phyloP scores from a whole-genome alignment of 2,113 vertebrate genomes.

The Toxotes chatareus region DNA sequence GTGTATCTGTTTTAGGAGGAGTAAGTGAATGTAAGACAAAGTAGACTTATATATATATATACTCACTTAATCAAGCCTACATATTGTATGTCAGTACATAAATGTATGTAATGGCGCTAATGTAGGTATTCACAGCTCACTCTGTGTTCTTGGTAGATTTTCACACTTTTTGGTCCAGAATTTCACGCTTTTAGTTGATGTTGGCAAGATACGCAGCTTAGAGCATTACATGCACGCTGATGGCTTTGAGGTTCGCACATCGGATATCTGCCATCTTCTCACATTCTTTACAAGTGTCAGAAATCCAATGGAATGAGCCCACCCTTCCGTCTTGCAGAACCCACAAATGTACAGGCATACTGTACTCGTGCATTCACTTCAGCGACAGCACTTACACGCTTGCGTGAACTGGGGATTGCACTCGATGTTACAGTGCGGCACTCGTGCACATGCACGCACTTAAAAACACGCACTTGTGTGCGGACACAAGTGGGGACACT shows the following conservation, averaged over 20 bases:
- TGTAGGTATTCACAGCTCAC: slow-evolving; percentile 70
- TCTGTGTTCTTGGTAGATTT: slow-evolving; percentile 71
- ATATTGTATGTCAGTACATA: slow-evolving; percentile 43
- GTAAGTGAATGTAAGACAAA: slow-evolving; percentile 81
- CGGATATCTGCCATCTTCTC: slow-evolving; percentile 76
- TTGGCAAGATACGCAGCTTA: slow-evolving; percentile 70
- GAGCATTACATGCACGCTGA: slow-evolving; percentile 73
- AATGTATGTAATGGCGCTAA: slow-evolving; percentile 63
- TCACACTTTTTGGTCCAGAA: slow-evolving; percentile 74
- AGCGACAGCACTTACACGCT: slow-evolving; percentile 31
- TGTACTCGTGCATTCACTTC: slow-evolving; percentile 44
- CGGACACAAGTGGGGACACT: slow-evolving; percentile 48
- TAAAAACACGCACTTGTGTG: slow-evolving; percentile 29
- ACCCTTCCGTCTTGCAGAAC: slow-evolving; percentile 54
- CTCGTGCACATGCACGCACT: slow-evolving; percentile 45
- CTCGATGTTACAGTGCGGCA: slow-evolving; percentile 13
- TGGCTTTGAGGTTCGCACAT: slow-evolving; percentile 78
- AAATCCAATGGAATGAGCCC: slow-evolving; percentile 68
- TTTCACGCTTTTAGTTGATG: slow-evolving; percentile 78
- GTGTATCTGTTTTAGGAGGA: slow-evolving; percentile 77
- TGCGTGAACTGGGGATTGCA: slow-evolving; percentile 41
- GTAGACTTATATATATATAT: slow-evolving; percentile 53
- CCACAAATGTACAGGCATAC: slow-evolving; percentile 41
- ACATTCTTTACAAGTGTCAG: slow-evolving; percentile 77
- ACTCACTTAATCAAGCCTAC: slow-evolving; percentile 66